Base-by-base conservation (phyloP, 2,888 invertebrate species). In the Polietes domitor region DNA sequence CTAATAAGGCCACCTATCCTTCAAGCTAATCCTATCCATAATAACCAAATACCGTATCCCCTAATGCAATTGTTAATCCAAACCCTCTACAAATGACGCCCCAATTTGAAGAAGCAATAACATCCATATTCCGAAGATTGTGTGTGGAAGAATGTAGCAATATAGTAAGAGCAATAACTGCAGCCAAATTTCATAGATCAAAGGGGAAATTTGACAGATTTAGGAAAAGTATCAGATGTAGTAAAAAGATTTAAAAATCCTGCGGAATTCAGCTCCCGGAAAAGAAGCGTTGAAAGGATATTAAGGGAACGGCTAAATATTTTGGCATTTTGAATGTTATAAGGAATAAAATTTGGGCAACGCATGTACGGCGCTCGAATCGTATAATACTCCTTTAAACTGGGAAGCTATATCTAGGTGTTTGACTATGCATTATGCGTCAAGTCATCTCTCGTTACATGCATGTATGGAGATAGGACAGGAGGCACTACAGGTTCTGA, bases 211-310 rank as follows among this genome's bases (percentile, higher is more conserved):
- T n/a, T 47, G n/a, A 47, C 47, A 12, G 47, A 47, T 9, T 47
- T 47, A n/a, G 47, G 12, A n/a, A 9, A 47, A n/a, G n/a, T 47
- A 12, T 12, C 47, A 10, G 47, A 47, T 9, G 47, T 73, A 6
- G 58, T 41, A 1, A 10, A 43, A 7, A 37, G 41, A 2, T 5
- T 73, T 2, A 73, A 6, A 1, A 5, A 74, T 19, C 28, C 26
- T 15, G 24, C 19, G 19, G 68, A 68, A n/a, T 68, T 47, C 47
- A 47, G 24, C 21, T 68, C 68, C 15, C 47, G 68, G 68, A 68
- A 47, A 47, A 68, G 37, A 15, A 68, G 55, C 24, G n/a, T n/a
- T n/a, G n/a, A n/a, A n/a, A n/a, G n/a, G n/a, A n/a, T n/a, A n/a
- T n/a, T n/a, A n/a, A n/a, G n/a, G n/a, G n/a, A n/a, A n/a, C n/a